phyloP scores from a whole-genome alignment of 2,113 vertebrate species.

The Felis catus region F.catus_Fca126_mat1.0 CM031418.1:34744001-34744500 shows the following conservation, averaged over 20 bases:
- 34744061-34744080: neutral
- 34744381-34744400: conserved; percentile 72
- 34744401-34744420: conserved; percentile 52
- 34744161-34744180: neutral
- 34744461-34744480: no score
- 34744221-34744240: neutral
- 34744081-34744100: neutral
- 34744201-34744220: neutral
- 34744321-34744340: neutral
- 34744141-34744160: neutral
- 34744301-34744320: neutral
- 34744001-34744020: neutral
- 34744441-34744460: no score
- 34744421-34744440: neutral
- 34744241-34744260: neutral
- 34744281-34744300: neutral
- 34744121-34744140: neutral
- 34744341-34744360: neutral
- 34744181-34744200: neutral
- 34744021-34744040: neutral
- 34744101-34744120: neutral
- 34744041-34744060: no score
- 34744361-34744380: neutral
- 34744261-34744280: conserved; percentile 15
- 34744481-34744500: no score